Evolutionary conservation across 2,113 vertebrate genomes (phyloP).

Genomic region (Smithornis capensis): DNA sequence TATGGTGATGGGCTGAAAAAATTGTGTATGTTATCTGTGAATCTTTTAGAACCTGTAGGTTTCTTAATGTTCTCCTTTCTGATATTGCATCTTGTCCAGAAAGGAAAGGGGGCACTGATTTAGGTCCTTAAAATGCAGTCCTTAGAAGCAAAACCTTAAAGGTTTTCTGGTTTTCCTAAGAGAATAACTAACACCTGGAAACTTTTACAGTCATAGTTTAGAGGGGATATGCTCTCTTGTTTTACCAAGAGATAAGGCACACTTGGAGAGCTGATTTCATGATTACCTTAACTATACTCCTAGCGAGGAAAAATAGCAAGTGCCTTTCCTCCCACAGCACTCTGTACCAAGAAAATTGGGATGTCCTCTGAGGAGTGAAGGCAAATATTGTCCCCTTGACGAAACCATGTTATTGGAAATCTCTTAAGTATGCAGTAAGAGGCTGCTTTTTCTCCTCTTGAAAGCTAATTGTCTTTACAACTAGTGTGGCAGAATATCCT

Average conservation of each 20-base stretch:
- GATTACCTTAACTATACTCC: not conserved
- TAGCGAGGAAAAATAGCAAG: not conserved
- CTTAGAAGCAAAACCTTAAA: not conserved
- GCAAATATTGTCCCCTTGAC: not conserved
- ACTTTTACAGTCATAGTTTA: not conserved
- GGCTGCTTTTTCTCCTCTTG: not conserved
- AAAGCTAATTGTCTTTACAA: not conserved
- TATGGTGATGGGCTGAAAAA: not conserved
- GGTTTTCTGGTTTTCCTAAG: not conserved
- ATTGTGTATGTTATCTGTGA: not conserved
- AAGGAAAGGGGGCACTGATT: not conserved
- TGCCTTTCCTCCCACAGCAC: not conserved
- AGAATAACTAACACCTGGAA: not conserved
- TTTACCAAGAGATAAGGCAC: not conserved
- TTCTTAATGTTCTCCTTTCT: not conserved
- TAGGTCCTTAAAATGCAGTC: not conserved
- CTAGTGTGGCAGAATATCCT: not conserved
- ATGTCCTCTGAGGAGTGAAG: not conserved
- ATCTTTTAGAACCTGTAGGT: not conserved
- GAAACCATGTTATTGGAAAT: not conserved
- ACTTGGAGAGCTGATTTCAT: not conserved
- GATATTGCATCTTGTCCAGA: not conserved
- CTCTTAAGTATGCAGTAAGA: not conserved
- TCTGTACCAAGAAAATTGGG: not conserved
- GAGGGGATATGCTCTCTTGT: not conserved